Evolutionary conservation across 92 coral and sea anemone species (phyloP).

Genomic region (Umimayanthus chanpuru): DNA sequence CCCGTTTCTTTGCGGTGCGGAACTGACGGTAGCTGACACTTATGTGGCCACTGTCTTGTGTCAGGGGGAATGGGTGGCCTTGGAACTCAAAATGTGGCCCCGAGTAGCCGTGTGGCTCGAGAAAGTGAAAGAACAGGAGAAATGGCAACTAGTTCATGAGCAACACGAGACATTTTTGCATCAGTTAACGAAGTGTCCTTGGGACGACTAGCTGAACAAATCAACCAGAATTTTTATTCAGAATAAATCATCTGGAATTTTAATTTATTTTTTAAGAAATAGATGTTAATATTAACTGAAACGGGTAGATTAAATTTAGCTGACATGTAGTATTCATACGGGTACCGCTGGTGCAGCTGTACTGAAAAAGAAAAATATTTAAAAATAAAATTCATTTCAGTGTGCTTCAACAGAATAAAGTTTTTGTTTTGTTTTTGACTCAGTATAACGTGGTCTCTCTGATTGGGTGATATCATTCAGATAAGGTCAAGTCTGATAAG

Average conservation of each 20-base stretch:
- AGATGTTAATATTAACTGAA: no score
- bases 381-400: no score
- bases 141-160: slow-evolving; percentile 77
- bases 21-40: slow-evolving; percentile 76
- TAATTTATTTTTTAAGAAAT: no score
- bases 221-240: not conserved
- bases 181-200: slow-evolving; percentile 66
- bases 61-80: slow-evolving; percentile 87
- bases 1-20: slow-evolving; percentile 77
- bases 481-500: not conserved
- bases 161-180: slow-evolving; percentile 74
- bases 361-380: no score
- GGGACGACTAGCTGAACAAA: slow-evolving; percentile 2
- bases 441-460: no score
- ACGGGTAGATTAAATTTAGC: no score
- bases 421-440: no score
- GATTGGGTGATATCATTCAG: no score
- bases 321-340: not conserved
- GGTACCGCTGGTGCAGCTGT: not conserved
- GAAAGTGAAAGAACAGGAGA: slow-evolving; percentile 73
- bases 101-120: slow-evolving; percentile 69
- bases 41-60: slow-evolving; percentile 80
- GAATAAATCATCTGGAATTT: not conserved
- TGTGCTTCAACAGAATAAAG: not conserved
- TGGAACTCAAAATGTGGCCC: slow-evolving; percentile 83